These are phyloP conservation scores for Phainopepla nitens DNA, from an alignment of 2,113 vertebrate genomes.

Conservation along the genomic window DNA sequence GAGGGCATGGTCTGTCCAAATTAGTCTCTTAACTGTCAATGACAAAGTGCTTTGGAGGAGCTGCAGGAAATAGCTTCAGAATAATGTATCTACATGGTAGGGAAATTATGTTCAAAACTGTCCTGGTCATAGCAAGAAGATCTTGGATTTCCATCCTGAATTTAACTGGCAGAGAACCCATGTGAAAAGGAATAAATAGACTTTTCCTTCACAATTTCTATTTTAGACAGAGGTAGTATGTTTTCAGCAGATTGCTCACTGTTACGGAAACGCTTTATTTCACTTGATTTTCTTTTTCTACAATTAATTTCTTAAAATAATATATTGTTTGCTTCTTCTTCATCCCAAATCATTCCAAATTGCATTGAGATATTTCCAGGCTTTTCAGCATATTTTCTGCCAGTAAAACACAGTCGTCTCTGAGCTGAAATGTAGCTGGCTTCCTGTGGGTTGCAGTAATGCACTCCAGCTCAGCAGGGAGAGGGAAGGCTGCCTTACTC, in stretches of 20 bases:
- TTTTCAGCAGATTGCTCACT: background rate
- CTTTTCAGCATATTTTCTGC: conserved; percentile 1
- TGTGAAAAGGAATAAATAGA: background rate
- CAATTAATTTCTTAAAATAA: background rate
- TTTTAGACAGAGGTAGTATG: background rate
- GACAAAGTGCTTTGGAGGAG: background rate
- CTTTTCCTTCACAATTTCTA: background rate
- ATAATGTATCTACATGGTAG: background rate
- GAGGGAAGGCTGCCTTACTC: background rate
- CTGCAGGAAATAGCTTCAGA: background rate
- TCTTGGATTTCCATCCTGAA: background rate
- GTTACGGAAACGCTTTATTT: background rate
- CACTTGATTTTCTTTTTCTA: background rate
- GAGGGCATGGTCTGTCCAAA: background rate
- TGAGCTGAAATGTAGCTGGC: background rate
- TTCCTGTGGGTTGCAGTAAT: background rate
- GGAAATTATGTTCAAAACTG: background rate
- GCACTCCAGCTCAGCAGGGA: background rate
- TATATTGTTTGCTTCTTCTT: background rate
- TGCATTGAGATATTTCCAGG: background rate
- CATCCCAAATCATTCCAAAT: background rate
- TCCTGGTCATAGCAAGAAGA: background rate
- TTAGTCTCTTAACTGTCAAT: background rate
- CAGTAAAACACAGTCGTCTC: background rate
- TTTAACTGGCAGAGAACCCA: background rate